Base-by-base conservation (phyloP, 37 sponge, comb jelly and placozoan genomes). In the Beroe forskalii region DNA sequence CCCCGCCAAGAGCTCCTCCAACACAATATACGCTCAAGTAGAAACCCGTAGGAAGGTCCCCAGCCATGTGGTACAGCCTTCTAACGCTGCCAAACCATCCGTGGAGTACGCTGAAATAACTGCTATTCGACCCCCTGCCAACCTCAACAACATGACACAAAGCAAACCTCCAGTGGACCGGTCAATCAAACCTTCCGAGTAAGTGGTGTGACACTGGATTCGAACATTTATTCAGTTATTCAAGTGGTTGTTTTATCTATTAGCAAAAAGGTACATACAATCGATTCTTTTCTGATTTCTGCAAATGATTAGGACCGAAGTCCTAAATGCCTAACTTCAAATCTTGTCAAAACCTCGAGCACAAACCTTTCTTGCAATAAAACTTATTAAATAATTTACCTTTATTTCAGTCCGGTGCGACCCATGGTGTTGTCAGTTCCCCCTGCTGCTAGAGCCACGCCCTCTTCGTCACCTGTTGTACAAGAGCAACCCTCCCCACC, bases 161-260 rank as follows among this genome's bases (percentile, higher is more conserved):
- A n/a, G n/a, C 22, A 61, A 43, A 89, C 95, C 95, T 28, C 20
- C 72, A 28, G 90, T 95, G 3, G 94, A 95, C 72, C 91, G 95
- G 0, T 92, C 90, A 23, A 92, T 33, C n/a, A 95, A 95, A 89
- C 95, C 95, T 0, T 40, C 9, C 4, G 36, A 69, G 66, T 63
- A 63, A 63, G 66, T 63, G 20, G 60, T 55, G n/a, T n/a, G n/a
- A n/a, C n/a, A n/a, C n/a, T n/a, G n/a, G n/a, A n/a, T n/a, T n/a
- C n/a, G n/a, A n/a, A n/a, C n/a, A n/a, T n/a, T n/a, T n/a, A n/a
- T n/a, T n/a, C n/a, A n/a, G n/a, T n/a, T n/a, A n/a, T n/a, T n/a
- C n/a, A n/a, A n/a, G n/a, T n/a, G n/a, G n/a, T n/a, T n/a, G n/a
- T n/a, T n/a, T n/a, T n/a, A n/a, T n/a, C n/a, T n/a, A n/a, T n/a